These are phyloP conservation scores for Folsomia manolachei DNA, from an alignment of 2,888 invertebrate species.

Conservation along the genomic window DNA sequence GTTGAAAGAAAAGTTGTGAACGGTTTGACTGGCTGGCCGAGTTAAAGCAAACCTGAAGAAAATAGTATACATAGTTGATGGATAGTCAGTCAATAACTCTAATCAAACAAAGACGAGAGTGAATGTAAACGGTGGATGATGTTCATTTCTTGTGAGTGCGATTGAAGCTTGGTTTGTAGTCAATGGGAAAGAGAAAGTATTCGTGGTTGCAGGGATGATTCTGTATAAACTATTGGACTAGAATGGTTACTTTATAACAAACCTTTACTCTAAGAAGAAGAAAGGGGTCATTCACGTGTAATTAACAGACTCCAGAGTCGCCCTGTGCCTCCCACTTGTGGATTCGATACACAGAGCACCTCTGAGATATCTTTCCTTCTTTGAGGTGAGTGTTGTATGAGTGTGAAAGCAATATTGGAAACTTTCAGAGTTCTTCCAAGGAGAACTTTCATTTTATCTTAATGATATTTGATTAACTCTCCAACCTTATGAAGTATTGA, in stretches of 20 bases:
- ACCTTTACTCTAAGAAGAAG: too few relatives aligned
- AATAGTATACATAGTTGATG: too few relatives aligned
- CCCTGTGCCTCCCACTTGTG: not conserved
- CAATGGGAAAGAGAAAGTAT: too few relatives aligned
- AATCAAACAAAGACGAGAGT: conserved; percentile 6
- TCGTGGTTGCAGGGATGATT: too few relatives aligned
- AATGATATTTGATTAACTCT: not conserved
- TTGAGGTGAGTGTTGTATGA: too few relatives aligned
- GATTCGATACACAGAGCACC: not conserved
- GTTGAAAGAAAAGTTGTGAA: not conserved
- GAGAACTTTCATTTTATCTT: not conserved
- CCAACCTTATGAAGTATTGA: not conserved
- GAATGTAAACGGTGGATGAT: not conserved
- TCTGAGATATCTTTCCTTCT: too few relatives aligned
- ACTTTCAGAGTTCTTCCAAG: not conserved
- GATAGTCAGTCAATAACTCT: not conserved
- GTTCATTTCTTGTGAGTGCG: not conserved
- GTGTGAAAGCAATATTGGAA: not conserved
- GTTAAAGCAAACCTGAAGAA: too few relatives aligned
- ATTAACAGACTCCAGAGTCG: too few relatives aligned
- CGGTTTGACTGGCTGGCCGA: too few relatives aligned
- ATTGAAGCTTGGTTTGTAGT: not conserved
- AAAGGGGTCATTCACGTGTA: not conserved
- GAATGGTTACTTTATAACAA: not conserved
- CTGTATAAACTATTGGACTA: not conserved